A percentile compares a stretch with the other conserved stretches of the same genome.
Evolutionary conservation across 92 coral and sea anemone species (phyloP).

Genomic region (Ricordea florida): DNA sequence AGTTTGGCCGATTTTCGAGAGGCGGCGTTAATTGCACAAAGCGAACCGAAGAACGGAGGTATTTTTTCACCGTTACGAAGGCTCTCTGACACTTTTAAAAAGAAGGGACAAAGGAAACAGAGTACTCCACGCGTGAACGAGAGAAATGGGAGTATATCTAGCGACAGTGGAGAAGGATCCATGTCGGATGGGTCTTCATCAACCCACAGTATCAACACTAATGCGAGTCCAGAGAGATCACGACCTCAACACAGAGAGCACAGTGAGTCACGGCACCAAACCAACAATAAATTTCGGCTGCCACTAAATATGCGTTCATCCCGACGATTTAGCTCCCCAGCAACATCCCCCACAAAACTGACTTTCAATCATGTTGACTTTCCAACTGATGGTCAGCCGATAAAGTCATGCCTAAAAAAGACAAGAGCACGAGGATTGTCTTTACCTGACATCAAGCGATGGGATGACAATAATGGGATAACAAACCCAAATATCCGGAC

Average conservation of each 20-base stretch:
- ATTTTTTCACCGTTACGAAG: slow-evolving; percentile 9
- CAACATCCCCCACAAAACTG: slow-evolving; percentile 13
- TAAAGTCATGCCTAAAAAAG: no score
- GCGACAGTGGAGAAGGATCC: slow-evolving; percentile 42
- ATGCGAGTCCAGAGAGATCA: neutral
- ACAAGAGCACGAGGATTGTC: slow-evolving; percentile 15
- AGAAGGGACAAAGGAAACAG: neutral
- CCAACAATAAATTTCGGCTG: neutral
- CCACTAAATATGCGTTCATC: slow-evolving; percentile 21
- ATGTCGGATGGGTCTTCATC: slow-evolving; percentile 17
- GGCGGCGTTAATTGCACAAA: neutral
- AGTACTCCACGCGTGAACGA: neutral
- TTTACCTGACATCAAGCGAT: slow-evolving; percentile 5
- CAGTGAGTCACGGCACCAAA: neutral
- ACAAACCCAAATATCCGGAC: slow-evolving; percentile 20
- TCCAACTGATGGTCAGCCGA: no score
- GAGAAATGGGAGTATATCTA: slow-evolving; percentile 26
- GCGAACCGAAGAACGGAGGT: slow-evolving; percentile 1
- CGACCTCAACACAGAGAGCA: neutral
- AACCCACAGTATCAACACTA: neutral
- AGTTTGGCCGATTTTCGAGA: slow-evolving; percentile 22
- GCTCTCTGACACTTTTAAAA: slow-evolving; percentile 24
- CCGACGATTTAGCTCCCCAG: slow-evolving; percentile 25
- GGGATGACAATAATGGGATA: slow-evolving; percentile 20
- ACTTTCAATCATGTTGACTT: neutral